Conservation (phyloP, 64 coral and sea anemone species). For the Stichodactyla mertensii region DNA sequence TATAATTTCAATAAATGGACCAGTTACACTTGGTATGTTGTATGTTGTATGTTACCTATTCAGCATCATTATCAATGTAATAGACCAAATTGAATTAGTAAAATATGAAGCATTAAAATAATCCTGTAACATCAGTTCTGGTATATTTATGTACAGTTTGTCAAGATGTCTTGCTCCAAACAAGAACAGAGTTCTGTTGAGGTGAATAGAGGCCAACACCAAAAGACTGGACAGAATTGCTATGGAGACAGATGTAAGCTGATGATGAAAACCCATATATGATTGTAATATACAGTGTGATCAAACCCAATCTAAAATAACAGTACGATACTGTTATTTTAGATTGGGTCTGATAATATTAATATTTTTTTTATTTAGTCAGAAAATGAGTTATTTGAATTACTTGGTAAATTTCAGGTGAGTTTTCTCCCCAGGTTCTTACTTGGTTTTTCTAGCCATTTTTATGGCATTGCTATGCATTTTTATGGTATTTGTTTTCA, state of each 20-base stretch:
- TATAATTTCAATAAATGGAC: not conserved
- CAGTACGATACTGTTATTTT: too few species aligned
- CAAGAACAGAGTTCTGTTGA: slow-evolving; percentile 1
- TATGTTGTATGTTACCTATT: too few species aligned
- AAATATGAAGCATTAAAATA: too few species aligned
- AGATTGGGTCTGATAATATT: too few species aligned
- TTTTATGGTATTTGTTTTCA: not conserved
- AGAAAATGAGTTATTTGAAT: slow-evolving; percentile 27
- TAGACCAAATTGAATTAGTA: too few species aligned
- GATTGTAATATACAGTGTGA: too few species aligned
- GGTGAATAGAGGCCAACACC: not conserved
- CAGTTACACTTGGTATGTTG: too few species aligned
- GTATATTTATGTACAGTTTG: too few species aligned
- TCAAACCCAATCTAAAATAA: too few species aligned
- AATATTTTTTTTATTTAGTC: not conserved
- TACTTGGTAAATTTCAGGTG: slow-evolving; percentile 31
- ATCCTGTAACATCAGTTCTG: not conserved
- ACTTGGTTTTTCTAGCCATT: too few species aligned
- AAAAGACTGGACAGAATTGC: not conserved
- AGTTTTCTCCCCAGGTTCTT: not conserved
- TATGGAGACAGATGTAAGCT: not conserved
- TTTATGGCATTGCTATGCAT: not conserved
- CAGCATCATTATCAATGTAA: too few species aligned
- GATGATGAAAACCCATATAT: too few species aligned
- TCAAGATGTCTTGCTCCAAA: not conserved